phyloP scores from a whole-genome alignment of 92 coral and sea anemone species.

The Epizoanthus fatuus region DNA sequence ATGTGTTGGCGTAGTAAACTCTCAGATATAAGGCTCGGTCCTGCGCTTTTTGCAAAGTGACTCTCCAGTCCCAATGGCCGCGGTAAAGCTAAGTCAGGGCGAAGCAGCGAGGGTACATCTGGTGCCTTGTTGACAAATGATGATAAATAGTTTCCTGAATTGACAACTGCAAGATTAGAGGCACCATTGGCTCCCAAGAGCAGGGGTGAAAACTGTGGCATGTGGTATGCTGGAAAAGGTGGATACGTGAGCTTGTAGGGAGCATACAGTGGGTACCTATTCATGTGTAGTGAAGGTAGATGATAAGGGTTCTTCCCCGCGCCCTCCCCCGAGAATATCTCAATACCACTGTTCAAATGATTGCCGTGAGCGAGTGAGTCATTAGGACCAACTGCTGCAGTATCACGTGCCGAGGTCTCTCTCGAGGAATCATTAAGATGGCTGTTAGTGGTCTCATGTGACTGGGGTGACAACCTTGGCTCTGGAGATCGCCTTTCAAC shows the following conservation, averaged over 20 bases:
- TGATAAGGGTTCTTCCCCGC: conserved; percentile 55
- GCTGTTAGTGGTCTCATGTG: not conserved
- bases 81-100: conserved; percentile 1
- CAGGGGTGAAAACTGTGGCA: conserved; percentile 91
- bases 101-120: conserved; percentile 13
- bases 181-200: conserved; percentile 77
- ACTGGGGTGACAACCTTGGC: not conserved
- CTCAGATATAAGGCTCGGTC: conserved; percentile 10
- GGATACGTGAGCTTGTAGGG: conserved; percentile 89
- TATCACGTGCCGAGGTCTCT: not conserved
- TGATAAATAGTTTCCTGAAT: conserved; percentile 78
- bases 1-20: conserved; percentile 30
- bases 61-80: conserved; percentile 25
- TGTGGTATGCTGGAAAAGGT: conserved; percentile 77
- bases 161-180: conserved; percentile 87
- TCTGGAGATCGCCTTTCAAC: conserved; percentile 34
- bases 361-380: conserved; percentile 34
- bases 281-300: conserved; percentile 40
- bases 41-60: conserved; percentile 34
- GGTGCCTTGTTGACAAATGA: conserved; percentile 56
- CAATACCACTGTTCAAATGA: conserved; percentile 58
- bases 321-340: conserved; percentile 52
- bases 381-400: not conserved
- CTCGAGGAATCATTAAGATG: not conserved
- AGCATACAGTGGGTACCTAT: conserved; percentile 60